Conservation (phyloP, 2,113 vertebrate species). For the Caracal caracal region DNA sequence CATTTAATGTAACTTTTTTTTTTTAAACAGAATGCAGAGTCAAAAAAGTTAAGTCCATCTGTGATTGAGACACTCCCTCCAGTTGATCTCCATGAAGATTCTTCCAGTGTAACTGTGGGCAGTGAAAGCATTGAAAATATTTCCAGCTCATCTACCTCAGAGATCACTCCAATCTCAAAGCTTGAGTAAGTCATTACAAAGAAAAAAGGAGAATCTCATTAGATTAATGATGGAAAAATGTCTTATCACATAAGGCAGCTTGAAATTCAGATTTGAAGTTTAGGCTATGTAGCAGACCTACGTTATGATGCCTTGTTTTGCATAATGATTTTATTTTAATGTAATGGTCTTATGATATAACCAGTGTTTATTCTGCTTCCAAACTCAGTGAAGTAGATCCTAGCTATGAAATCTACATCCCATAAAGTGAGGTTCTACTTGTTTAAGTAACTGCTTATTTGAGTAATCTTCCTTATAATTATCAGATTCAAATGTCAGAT, state of each 20-base stretch:
- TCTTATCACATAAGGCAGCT: background rate
- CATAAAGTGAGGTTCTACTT: background rate
- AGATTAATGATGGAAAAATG: conserved; percentile 41
- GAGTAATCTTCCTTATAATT: background rate
- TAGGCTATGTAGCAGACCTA: background rate
- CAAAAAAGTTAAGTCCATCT: conserved; percentile 74
- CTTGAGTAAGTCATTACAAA: conserved; percentile 87
- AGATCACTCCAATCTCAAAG: conserved; percentile 85
- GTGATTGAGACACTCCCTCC: conserved; percentile 80
- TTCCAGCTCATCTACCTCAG: conserved; percentile 94
- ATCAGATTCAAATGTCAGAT: conserved; percentile 1
- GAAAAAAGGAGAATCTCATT: background rate
- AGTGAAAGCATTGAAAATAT: conserved; percentile 89
- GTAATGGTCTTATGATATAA: background rate
- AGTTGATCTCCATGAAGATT: conserved; percentile 80
- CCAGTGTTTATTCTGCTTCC: background rate
- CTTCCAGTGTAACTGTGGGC: conserved; percentile 77
- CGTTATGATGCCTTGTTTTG: background rate
- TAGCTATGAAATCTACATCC: background rate
- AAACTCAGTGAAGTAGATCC: background rate
- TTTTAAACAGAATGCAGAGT: conserved; percentile 81
- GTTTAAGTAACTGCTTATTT: background rate
- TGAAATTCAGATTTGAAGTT: conserved; percentile 37
- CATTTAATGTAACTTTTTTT: conserved; percentile 61
- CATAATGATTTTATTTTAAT: background rate